A percentile compares a stretch with the other conserved stretches of the same genome.
Conservation (phyloP, 2,797 vertebrate species). For the Peromyscus melanophrys region DNA sequence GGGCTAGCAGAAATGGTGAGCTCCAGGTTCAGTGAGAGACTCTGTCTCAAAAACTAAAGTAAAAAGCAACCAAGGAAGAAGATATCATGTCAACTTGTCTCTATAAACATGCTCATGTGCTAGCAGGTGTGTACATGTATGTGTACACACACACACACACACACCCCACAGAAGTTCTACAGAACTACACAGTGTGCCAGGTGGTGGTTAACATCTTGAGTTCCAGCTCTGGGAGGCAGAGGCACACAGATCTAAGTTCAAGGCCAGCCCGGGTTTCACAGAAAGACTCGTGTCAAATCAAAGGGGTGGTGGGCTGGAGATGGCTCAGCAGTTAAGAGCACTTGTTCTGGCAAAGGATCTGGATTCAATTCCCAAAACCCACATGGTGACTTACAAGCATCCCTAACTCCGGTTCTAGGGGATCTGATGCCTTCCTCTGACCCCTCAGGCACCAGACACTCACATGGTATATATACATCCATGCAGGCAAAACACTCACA, state of each 20-base stretch:
- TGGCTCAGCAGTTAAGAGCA: background rate
- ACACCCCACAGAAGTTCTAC: background rate
- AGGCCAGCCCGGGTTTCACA: background rate
- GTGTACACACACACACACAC: background rate
- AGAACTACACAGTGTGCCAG: background rate
- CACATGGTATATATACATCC: background rate
- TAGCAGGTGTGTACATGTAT: background rate
- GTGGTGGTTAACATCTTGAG: background rate
- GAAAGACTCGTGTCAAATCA: background rate
- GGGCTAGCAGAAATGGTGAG: background rate
- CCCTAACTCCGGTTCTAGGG: background rate
- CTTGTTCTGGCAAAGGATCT: background rate
- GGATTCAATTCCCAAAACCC: background rate
- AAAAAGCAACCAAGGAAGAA: background rate
- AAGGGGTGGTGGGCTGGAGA: background rate
- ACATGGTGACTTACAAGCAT: background rate
- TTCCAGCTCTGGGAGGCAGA: background rate
- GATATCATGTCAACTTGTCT: background rate
- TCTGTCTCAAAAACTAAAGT: background rate
- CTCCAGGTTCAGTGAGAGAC: background rate
- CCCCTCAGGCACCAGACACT: background rate
- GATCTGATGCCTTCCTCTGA: background rate
- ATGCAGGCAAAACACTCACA: background rate
- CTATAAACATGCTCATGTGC: background rate
- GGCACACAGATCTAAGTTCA: background rate